Base-by-base conservation (phyloP, 2,888 invertebrate genomes). In the Lamproptera curius region DNA sequence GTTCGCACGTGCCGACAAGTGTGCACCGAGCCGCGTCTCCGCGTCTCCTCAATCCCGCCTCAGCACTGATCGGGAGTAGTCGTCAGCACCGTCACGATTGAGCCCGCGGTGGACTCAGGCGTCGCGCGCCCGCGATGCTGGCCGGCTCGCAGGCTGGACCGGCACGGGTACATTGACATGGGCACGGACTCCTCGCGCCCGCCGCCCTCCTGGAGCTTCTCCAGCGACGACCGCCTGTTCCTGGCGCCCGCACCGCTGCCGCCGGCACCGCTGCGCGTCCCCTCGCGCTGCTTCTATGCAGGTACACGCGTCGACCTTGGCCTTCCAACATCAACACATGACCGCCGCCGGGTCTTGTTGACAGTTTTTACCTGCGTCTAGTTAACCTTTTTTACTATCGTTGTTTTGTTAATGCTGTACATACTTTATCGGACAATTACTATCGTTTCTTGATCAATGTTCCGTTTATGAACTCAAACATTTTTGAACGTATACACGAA, bases 91-190 rank as follows among this genome's bases (percentile, higher is more conserved):
- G 59, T 58, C 61, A 77, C 61, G 52, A 78, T 79, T 74, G 78
- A 80, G 73, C 63, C 65, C 33, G 58, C 58, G 40, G 6, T 10
- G 9, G 59, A 68, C 57, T 70, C 66, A 72, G 76, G 73, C 79
- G 80, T 68, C 77, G 78, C 71, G 53, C 55, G 64, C 52, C 44
- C 57, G 62, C 72, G 59, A 59, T 68, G 73, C 63, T 63, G 66
- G 68, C 65, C 73, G 46, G 57, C 61, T 45, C 74, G 58, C 38
- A 74, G 73, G 37, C 59, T 81, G 63, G 90, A 90, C 65, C 84
- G 81, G 41, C 88, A 89, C 77, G 90, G 90, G 2, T 90, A 90
- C 55, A 85, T 89, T 62, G 89, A 89, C 55, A 89, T 90, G 89
- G 83, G 78, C 56, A 69, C 73, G 52, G 64, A 76, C 42, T 57